Evolutionary conservation across 1,140 invertebrate species (phyloP).

Genomic region (Holcopasites calliopsidis): DNA sequence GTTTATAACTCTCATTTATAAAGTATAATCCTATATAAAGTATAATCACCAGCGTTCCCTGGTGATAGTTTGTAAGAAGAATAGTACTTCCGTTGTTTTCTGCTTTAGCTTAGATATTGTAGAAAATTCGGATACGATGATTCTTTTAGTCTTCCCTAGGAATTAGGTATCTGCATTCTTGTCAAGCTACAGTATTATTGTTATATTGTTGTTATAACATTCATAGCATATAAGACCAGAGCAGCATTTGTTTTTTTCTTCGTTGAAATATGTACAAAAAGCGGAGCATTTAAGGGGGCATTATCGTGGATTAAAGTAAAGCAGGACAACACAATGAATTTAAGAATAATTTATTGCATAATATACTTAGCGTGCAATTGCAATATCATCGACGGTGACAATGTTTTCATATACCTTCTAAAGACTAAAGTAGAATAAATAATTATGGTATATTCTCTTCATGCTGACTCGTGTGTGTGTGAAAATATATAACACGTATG

Average conservation of each 20-base stretch:
- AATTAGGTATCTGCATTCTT: slow-evolving; percentile 18
- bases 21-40: too few species aligned
- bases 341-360: slow-evolving; percentile 35
- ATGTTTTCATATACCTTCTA: not conserved
- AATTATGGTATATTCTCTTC: slow-evolving; percentile 10
- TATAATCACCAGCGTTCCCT: slow-evolving; percentile 12
- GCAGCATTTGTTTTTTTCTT: slow-evolving; percentile 35
- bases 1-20: not conserved
- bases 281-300: slow-evolving; percentile 23
- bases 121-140: not conserved
- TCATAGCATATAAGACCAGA: slow-evolving; percentile 4
- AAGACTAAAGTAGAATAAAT: slow-evolving; percentile 20
- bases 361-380: slow-evolving; percentile 8
- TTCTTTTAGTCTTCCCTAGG: slow-evolving; percentile 18
- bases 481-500: not conserved
- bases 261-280: slow-evolving; percentile 27
- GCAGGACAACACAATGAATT: not conserved
- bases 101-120: too few species aligned
- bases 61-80: slow-evolving; percentile 1
- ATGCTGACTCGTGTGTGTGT: not conserved
- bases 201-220: slow-evolving; percentile 10
- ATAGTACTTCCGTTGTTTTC: slow-evolving; percentile 3
- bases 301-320: slow-evolving; percentile 46
- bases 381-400: not conserved
- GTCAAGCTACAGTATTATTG: slow-evolving; percentile 33